A percentile compares a stretch with the other conserved stretches of the same genome.
These are phyloP conservation scores for Lasioglossum leucozonium DNA, from an alignment of 2,888 invertebrate genomes.

Conservation along the genomic window DNA sequence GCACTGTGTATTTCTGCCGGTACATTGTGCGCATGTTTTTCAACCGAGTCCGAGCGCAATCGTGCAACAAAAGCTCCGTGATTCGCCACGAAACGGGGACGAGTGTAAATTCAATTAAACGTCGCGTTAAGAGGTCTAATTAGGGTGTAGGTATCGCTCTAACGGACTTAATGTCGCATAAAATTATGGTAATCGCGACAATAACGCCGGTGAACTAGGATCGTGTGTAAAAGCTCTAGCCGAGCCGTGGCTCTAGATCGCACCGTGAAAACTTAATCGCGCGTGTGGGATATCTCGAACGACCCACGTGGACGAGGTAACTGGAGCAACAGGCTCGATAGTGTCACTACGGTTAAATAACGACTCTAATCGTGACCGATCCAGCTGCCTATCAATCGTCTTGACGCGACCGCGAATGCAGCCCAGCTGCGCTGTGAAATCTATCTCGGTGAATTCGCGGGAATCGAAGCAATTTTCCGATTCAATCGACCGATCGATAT, in stretches of 20 bases:
- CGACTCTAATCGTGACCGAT: neutral
- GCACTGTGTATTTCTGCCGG: neutral
- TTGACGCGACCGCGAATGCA: neutral
- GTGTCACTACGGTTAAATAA: conserved; percentile 29
- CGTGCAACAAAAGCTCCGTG: conserved; percentile 1
- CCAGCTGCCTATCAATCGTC: conserved; percentile 24
- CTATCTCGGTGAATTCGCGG: neutral
- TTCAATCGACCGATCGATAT: neutral
- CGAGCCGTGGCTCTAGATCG: neutral
- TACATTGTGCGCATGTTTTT: neutral
- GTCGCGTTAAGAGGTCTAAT: conserved; percentile 22
- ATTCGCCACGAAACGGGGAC: neutral
- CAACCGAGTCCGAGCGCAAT: neutral
- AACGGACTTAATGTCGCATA: conserved; percentile 25
- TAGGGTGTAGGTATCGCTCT: conserved; percentile 4
- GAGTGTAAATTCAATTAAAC: conserved; percentile 22
- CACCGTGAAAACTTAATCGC: conserved; percentile 33
- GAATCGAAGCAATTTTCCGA: neutral
- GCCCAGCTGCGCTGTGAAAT: neutral
- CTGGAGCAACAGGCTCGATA: conserved; percentile 1
- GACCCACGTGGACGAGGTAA: conserved; percentile 6
- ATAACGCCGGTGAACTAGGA: conserved; percentile 7
- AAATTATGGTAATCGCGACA: conserved; percentile 25
- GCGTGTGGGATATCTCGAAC: conserved; percentile 26
- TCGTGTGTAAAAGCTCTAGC: neutral